phyloP scores from a whole-genome alignment of 2,888 invertebrate species.

The Amiota minor region DNA sequence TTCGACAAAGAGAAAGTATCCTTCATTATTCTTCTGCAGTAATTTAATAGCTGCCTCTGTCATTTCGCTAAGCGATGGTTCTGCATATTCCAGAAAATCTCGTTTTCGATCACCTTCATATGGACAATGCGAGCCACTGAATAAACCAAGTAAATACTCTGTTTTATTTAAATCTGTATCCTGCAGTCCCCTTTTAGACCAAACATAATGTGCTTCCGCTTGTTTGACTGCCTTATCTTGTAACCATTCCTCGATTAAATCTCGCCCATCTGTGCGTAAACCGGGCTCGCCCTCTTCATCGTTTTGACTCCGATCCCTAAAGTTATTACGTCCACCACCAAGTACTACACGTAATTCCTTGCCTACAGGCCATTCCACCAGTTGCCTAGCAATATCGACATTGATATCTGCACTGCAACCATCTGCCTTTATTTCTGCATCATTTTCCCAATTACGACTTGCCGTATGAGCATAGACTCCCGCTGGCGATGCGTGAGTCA shows the following conservation, averaged over 20 bases:
- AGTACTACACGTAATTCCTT: slow-evolving; percentile 79
- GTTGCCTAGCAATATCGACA: slow-evolving; percentile 82
- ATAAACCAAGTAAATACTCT: slow-evolving; percentile 77
- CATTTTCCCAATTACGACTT: slow-evolving; percentile 81
- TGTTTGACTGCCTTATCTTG: slow-evolving; percentile 48
- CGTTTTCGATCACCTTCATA: slow-evolving; percentile 77
- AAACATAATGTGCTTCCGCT: slow-evolving; percentile 69
- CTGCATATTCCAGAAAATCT: slow-evolving; percentile 70
- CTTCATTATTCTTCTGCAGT: slow-evolving; percentile 76
- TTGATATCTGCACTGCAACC: slow-evolving; percentile 75
- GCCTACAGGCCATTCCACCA: slow-evolving; percentile 80
- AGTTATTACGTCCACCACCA: slow-evolving; percentile 69
- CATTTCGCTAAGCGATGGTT: slow-evolving; percentile 81
- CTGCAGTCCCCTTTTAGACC: slow-evolving; percentile 55
- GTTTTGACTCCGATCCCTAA: slow-evolving; percentile 64
- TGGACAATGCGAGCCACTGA: slow-evolving; percentile 75
- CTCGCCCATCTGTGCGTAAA: slow-evolving; percentile 77
- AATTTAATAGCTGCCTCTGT: slow-evolving; percentile 78
- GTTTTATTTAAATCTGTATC: slow-evolving; percentile 72
- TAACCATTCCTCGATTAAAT: slow-evolving; percentile 82
- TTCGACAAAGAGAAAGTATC: slow-evolving; percentile 84
- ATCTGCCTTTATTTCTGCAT: slow-evolving; percentile 75
- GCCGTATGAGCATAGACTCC: slow-evolving; percentile 82
- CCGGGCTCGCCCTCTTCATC: slow-evolving; percentile 76
- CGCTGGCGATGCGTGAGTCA: slow-evolving; percentile 86